Conservation (phyloP, 1,140 invertebrate genomes). For the Nasonia giraulti region DNA sequence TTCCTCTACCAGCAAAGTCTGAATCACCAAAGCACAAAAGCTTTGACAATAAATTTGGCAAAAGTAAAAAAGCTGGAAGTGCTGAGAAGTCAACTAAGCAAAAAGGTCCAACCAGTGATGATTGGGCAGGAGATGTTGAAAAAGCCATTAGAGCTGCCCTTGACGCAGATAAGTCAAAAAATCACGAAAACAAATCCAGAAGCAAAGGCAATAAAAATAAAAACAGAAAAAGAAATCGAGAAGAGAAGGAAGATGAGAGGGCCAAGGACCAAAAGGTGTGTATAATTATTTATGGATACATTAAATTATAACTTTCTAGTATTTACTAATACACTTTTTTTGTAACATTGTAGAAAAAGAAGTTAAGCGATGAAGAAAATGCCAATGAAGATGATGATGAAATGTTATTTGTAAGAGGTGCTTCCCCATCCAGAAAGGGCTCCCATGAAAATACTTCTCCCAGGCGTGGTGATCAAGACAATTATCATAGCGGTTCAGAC, state of each 20-base stretch:
- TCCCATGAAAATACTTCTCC: constrained; percentile 64
- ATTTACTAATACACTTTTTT: constrained; percentile 17
- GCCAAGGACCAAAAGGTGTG: constrained; percentile 67
- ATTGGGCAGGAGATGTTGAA: constrained; percentile 85
- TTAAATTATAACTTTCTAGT: constrained; percentile 16
- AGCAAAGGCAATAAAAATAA: constrained; percentile 64
- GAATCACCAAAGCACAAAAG: constrained; percentile 62
- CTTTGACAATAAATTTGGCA: constrained; percentile 66
- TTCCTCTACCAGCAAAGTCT: constrained; percentile 46
- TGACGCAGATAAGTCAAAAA: constrained; percentile 71
- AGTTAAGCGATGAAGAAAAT: constrained; percentile 72
- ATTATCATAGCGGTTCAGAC: constrained; percentile 65
- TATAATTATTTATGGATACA: background rate
- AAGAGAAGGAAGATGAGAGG: constrained; percentile 75
- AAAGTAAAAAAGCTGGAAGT: constrained; percentile 63
- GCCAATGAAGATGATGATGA: constrained; percentile 84
- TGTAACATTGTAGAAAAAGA: constrained; percentile 63
- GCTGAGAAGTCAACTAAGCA: constrained; percentile 66
- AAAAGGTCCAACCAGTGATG: constrained; percentile 76
- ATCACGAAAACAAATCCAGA: constrained; percentile 75
- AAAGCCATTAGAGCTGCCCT: constrained; percentile 82
- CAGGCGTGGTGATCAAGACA: constrained; percentile 68
- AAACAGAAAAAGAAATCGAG: constrained; percentile 67
- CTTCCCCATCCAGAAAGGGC: constrained; percentile 73
- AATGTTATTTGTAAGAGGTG: constrained; percentile 85